phyloP scores from a whole-genome alignment of 2,113 vertebrate species.

The Ursus arctos region DNA sequence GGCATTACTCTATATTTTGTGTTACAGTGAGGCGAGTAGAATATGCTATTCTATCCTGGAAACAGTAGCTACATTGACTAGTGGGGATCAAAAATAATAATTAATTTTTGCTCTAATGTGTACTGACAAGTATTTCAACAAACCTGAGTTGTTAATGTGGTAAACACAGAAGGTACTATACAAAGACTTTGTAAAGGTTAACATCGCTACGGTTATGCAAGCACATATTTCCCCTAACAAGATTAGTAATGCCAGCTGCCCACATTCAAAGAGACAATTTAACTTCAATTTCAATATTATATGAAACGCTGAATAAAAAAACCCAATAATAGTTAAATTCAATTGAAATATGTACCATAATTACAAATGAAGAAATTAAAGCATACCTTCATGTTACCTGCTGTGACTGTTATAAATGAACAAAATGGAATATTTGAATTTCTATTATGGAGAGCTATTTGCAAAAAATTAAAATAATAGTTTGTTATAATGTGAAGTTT shows the following conservation, averaged over 20 bases:
- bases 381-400: neutral
- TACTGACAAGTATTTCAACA: neutral
- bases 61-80: neutral
- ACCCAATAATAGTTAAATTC: constrained; percentile 51
- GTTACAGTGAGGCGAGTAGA: neutral
- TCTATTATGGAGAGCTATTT: neutral
- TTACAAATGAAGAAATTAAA: constrained; percentile 65
- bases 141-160: neutral
- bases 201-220: neutral
- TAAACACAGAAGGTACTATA: neutral
- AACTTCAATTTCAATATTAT: constrained; percentile 59
- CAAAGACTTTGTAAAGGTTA: constrained; percentile 56
- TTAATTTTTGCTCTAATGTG: neutral
- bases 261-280: constrained; percentile 67
- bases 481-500: constrained; percentile 4
- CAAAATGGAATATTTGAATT: constrained; percentile 24
- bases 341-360: constrained; percentile 62
- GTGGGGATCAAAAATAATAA: neutral
- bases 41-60: neutral
- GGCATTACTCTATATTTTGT: neutral
- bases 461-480: neutral
- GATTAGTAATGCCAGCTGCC: constrained; percentile 61
- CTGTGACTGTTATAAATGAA: constrained; percentile 38
- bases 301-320: constrained; percentile 48
- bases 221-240: constrained; percentile 57